Percentiles rank a stretch among this genome's conserved stretches.
Conservation (phyloP, 2,113 vertebrate species). For the Colaptes auratus region DNA sequence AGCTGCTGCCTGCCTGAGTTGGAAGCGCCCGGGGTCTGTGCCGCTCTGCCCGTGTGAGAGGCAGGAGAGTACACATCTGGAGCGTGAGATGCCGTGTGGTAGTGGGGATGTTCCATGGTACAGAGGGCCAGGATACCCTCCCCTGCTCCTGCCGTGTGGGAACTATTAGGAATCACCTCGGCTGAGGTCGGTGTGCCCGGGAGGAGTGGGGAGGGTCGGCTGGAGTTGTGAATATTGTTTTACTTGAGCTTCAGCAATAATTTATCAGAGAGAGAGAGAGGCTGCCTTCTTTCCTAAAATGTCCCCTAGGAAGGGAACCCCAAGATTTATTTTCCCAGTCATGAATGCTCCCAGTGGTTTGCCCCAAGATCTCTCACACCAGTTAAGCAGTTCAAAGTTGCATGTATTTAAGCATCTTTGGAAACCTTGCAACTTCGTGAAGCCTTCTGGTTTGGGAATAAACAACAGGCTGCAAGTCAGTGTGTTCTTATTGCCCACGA, state of each 20-base stretch:
- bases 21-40: not conserved
- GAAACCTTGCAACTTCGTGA: conserved; percentile 35
- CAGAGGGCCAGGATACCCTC: not conserved
- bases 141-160: not conserved
- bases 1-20: not conserved
- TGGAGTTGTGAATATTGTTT: not conserved
- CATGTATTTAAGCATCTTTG: conserved; percentile 1
- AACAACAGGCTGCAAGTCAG: not conserved
- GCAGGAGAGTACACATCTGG: not conserved
- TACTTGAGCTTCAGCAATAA: not conserved
- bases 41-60: not conserved
- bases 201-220: not conserved
- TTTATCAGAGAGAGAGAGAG: not conserved
- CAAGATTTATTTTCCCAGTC: not conserved
- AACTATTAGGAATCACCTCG: not conserved
- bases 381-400: not conserved
- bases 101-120: not conserved
- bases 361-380: not conserved
- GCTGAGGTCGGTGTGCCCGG: not conserved
- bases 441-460: conserved; percentile 8
- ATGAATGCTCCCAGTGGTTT: not conserved
- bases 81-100: not conserved
- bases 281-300: conserved; percentile 7
- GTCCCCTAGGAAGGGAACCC: not conserved
- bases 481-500: not conserved